These are phyloP conservation scores for Brachyhypopomus gauderio DNA, from an alignment of 2,113 vertebrate genomes.

Conservation along the genomic window DNA sequence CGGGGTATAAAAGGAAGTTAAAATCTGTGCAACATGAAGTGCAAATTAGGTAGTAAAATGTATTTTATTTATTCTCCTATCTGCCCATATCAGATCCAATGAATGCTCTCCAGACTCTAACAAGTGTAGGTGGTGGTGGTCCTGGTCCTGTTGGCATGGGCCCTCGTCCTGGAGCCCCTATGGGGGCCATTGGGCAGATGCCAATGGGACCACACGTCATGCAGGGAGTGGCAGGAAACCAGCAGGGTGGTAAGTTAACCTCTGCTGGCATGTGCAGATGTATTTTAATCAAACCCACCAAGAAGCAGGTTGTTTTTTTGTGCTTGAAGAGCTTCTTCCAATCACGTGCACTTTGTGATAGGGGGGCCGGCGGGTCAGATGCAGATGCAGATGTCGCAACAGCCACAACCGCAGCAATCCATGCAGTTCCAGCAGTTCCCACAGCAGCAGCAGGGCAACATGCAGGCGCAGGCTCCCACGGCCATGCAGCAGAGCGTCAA, in stretches of 20 bases:
- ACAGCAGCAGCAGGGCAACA: constrained; percentile 57
- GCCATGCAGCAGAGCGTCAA: constrained; percentile 64
- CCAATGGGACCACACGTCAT: constrained; percentile 89
- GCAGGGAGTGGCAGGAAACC: constrained; percentile 83
- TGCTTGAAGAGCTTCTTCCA: not conserved
- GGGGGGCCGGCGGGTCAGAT: constrained; percentile 80
- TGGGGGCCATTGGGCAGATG: constrained; percentile 87
- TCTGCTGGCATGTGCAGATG: not conserved
- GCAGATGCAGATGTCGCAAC: constrained; percentile 80
- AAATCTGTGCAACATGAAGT: constrained; percentile 7
- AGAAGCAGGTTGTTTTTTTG: constrained; percentile 5
- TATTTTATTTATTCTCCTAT: constrained; percentile 56
- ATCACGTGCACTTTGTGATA: constrained; percentile 18
- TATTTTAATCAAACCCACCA: not conserved
- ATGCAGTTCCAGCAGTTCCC: constrained; percentile 77
- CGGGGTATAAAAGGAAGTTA: not conserved
- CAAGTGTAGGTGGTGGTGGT: constrained; percentile 81
- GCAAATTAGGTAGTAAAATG: constrained; percentile 4
- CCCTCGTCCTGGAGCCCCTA: constrained; percentile 82
- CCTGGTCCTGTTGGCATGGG: constrained; percentile 83
- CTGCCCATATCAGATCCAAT: constrained; percentile 84
- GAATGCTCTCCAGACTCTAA: constrained; percentile 93
- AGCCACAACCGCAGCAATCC: constrained; percentile 77
- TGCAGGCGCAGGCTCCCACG: constrained; percentile 58
- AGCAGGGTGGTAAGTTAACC: constrained; percentile 85